Base-by-base conservation (phyloP, 64 coral and sea anemone genomes). In the Orbicella faveolata region DNA sequence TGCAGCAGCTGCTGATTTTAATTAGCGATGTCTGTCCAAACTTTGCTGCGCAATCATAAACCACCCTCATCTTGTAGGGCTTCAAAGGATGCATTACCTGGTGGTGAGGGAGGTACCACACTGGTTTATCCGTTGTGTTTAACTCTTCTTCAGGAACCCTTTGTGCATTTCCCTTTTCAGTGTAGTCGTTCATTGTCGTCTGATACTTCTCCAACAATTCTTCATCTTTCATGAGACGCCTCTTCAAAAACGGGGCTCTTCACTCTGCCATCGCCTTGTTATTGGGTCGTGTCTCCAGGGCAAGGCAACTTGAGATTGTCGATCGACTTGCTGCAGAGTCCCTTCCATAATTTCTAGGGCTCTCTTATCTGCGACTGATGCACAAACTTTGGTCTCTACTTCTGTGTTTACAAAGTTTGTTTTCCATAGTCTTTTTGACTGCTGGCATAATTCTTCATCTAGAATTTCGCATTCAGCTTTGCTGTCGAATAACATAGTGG, bases 291-390 rank as follows among this genome's bases (percentile, higher is more conserved):
- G 39, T 41, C 39, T 2, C 39, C 39, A 41, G 4, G 39, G 39
- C 39, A 41, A 44, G 15, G 88, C 87, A 36, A 94, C 81, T 39
- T 94, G 93, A 79, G 19, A 94, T 70, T 94, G 93, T 41, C 75
- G 44, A 63, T 75, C 73, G 8, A 70, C 93, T 86, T 82, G 23
- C 74, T 85, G 15, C 84, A 41, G 53, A 11, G 92, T 68, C 54
- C 54, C 81, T 54, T 88, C 77, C 83, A 87, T 92, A 15, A 92
- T 86, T 52, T 77, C 90, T 87, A 92, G 23, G 36, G 90, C 73
- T 54, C 52, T 69, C 30, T 66, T 61, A 68, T 90, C 89, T 90
- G 87, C 93, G 25, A 94, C 30, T 37, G 88, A 94, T 61, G 82
- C 20, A 67, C 83, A 63, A 36, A 81, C 77, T 48, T 88, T 91